Base-by-base conservation (phyloP, 64 coral and sea anemone genomes). In the Orbicella faveolata region DNA sequence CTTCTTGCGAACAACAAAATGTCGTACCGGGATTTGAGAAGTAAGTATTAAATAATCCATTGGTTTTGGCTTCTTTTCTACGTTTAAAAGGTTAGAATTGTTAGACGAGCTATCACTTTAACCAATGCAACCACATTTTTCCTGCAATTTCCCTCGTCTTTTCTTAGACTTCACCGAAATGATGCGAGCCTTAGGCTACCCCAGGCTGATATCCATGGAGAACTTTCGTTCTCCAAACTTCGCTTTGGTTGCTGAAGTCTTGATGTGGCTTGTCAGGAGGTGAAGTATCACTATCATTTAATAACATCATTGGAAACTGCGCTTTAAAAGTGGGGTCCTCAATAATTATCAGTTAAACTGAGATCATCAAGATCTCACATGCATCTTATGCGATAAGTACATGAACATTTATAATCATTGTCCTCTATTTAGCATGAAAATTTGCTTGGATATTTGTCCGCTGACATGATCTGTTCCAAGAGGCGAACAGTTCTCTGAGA, bases 201-300 rank as follows among this genome's bases (percentile, higher is more conserved):
- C 97, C 73, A 95, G 97, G 73, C 91, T 99, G 12, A 99, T 99
- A 86, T 99, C 97, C 2, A 99, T 99, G 97, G 97, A 99, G 88
- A 99, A 99, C 89, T 99, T 99, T 89, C 90, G 97, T 86, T 99
- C 97, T 63, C 97, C 97, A 34, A 99, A 99, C 64, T 99, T 99
- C 85, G 84, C 94, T 17, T 81, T 99, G 88, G 97, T 99, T 10
- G 97, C 97, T 69, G 97, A 99, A 87, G 97, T 99, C 23, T 81
- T 99, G 52, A 93, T 90, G 51, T 99, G 97, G 97, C 97, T 99
- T 84, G 97, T 99, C 13, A 96, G 91, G 74, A 93, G 97, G 94
- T 96, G 75, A 14, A 76, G 19, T 73, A 75, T 21, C 36, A 55
- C 81, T 36, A 18, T 73, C 69, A 4, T 63, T 78, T 48, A 9